phyloP scores from a whole-genome alignment of 37 sponge, comb jelly and placozoan species.

The Agelas oroides region DNA sequence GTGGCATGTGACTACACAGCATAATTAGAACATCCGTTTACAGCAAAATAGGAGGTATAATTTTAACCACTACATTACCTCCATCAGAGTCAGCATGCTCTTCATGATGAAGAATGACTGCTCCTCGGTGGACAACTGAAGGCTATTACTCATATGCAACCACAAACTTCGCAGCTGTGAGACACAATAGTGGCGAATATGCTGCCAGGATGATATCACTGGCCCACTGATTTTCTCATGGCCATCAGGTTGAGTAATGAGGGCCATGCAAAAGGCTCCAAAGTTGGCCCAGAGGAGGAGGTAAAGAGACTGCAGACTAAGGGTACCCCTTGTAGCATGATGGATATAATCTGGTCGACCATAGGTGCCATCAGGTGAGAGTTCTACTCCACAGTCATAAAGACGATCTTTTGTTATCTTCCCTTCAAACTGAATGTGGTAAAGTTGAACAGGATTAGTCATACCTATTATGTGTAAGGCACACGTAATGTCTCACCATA shows the following conservation, averaged over 20 bases:
- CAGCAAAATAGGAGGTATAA: too few relatives aligned
- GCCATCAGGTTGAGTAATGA: conserved; percentile 69
- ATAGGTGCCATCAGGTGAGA: conserved; percentile 71
- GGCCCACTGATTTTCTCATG: conserved; percentile 48
- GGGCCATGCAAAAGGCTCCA: conserved; percentile 71
- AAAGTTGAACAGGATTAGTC: background rate
- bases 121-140: conserved; percentile 76
- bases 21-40: too few relatives aligned
- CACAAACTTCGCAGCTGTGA: conserved; percentile 77
- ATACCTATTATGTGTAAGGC: background rate
- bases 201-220: conserved; percentile 79
- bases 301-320: conserved; percentile 81
- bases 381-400: conserved; percentile 66
- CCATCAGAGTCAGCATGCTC: conserved; percentile 27
- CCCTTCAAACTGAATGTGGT: background rate
- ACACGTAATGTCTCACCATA: conserved; percentile 64
- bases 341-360: conserved; percentile 68
- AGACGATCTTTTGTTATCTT: conserved; percentile 42
- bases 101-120: conserved; percentile 53
- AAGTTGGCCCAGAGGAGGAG: conserved; percentile 79
- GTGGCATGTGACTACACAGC: background rate
- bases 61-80: conserved; percentile 23
- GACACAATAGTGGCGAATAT: conserved; percentile 80
- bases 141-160: conserved; percentile 65
- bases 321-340: conserved; percentile 58